phyloP scores from a whole-genome alignment of 2,113 vertebrate species.

The Cervus canadensis region DNA sequence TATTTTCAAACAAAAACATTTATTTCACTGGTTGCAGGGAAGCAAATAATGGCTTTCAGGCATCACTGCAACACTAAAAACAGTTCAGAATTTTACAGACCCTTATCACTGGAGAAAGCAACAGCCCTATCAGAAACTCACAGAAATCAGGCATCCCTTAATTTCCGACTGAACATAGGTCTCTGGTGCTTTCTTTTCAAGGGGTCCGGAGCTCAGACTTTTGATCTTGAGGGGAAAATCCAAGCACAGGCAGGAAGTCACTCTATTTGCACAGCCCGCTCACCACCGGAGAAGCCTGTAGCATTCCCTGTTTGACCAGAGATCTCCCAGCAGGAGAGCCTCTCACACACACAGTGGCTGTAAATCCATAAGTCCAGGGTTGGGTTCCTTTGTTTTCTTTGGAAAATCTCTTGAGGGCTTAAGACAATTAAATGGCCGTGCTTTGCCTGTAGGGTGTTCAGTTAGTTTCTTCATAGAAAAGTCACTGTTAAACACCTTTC shows the following conservation, averaged over 20 bases:
- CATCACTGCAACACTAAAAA: neutral
- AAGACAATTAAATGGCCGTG: neutral
- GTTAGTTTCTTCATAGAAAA: neutral
- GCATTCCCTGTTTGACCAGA: neutral
- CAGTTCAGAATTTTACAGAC: neutral
- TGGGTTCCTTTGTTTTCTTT: neutral
- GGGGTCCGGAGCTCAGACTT: neutral
- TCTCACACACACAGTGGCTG: neutral
- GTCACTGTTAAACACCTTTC: neutral
- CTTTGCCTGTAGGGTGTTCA: neutral
- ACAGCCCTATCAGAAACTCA: neutral
- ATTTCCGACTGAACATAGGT: neutral
- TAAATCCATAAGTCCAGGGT: neutral
- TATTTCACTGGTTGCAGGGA: neutral
- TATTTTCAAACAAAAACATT: neutral
- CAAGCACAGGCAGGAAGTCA: neutral
- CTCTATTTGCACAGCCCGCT: neutral
- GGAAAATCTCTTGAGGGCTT: neutral
- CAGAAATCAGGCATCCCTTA: neutral
- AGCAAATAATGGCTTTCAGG: neutral
- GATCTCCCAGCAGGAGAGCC: neutral
- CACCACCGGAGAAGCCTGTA: neutral
- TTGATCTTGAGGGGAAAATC: neutral
- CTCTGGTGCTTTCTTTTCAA: neutral
- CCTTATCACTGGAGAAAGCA: neutral